These are phyloP conservation scores for Stenurella melanura DNA, from an alignment of 2,888 invertebrate genomes.

Conservation along the genomic window DNA sequence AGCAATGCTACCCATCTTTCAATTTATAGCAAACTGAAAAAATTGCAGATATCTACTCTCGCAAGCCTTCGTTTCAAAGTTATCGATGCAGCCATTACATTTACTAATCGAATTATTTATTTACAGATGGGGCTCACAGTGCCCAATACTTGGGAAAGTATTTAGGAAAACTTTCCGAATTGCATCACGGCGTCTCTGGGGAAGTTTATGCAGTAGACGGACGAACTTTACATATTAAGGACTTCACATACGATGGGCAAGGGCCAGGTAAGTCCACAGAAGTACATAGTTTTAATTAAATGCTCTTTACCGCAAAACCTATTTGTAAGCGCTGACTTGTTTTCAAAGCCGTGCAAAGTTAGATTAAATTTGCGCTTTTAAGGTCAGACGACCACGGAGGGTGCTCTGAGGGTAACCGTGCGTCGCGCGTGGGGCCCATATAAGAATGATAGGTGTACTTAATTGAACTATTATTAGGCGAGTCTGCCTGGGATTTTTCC, in stretches of 20 bases:
- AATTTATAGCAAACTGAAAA: no score
- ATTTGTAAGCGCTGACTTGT: neutral
- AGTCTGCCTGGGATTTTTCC: no score
- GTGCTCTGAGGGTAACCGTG: neutral
- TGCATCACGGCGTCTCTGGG: conserved; percentile 90
- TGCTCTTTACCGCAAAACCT: conserved; percentile 10
- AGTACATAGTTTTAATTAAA: conserved; percentile 13
- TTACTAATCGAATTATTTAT: conserved; percentile 6
- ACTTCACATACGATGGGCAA: conserved; percentile 93
- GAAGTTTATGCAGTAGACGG: conserved; percentile 92
- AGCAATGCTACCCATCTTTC: no score
- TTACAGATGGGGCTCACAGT: conserved; percentile 58
- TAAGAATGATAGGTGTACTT: no score
- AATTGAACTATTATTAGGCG: no score
- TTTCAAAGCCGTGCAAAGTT: conserved; percentile 10
- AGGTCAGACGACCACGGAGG: neutral
- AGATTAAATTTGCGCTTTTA: conserved; percentile 8
- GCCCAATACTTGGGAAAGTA: conserved; percentile 85
- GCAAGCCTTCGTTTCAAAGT: no score
- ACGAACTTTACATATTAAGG: conserved; percentile 88
- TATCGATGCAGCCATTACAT: neutral
- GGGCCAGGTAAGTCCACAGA: conserved; percentile 82
- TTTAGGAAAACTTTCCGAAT: conserved; percentile 84
- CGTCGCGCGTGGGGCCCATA: no score
- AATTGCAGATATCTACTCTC: no score